phyloP scores from a whole-genome alignment of 2,113 vertebrate genomes.

The Platycercus adscitus region DNA sequence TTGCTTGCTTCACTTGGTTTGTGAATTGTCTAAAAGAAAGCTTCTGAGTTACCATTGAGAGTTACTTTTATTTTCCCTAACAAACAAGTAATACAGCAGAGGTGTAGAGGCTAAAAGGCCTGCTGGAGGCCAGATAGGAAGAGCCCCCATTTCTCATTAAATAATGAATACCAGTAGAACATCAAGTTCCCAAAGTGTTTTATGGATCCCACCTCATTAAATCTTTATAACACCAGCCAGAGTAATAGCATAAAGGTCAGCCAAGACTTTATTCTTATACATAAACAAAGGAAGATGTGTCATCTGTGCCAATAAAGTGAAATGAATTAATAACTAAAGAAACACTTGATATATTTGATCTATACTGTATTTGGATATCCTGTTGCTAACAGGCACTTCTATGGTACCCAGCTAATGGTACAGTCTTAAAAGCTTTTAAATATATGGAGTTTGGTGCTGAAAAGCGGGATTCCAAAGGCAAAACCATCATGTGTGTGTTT shows the following conservation, averaged over 20 bases:
- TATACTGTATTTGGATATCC: not conserved
- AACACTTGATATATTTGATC: not conserved
- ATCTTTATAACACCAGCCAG: not conserved
- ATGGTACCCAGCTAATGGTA: rapidly evolving
- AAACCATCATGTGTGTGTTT: rapidly evolving
- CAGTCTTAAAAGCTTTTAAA: not conserved
- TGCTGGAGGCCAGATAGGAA: not conserved
- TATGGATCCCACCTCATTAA: not conserved
- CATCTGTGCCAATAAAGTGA: not conserved
- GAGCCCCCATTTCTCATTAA: not conserved
- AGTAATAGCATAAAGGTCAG: not conserved
- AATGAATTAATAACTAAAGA: not conserved
- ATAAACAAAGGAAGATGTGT: not conserved
- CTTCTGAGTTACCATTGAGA: not conserved
- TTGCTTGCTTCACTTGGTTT: not conserved
- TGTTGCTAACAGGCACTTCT: not conserved
- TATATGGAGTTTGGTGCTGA: not conserved
- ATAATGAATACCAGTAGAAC: not conserved
- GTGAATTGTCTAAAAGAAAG: not conserved
- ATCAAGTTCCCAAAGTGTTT: not conserved
- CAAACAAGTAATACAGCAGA: not conserved
- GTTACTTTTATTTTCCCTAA: not conserved
- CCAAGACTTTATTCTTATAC: not conserved
- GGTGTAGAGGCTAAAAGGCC: not conserved
- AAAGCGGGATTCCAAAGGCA: not conserved